Evolutionary conservation across 2,113 vertebrate genomes (phyloP), one percentile per base, ranked within the genome.

Genomic region (Anolis carolinensis): DNA sequence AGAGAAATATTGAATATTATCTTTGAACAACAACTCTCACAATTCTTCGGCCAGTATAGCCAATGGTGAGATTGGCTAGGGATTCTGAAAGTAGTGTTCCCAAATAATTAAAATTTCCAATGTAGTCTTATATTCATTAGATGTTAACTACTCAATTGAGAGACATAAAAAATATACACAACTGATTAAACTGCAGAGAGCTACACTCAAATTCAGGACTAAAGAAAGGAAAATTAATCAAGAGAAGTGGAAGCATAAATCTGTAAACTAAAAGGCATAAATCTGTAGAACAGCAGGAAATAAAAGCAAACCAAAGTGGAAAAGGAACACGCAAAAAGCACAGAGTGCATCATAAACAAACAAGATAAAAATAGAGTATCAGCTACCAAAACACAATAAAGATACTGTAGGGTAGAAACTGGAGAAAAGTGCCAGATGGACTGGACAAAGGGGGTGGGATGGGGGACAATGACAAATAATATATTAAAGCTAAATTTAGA

Each of bases 201-300:
- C 30, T 78, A 70, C 5, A 20, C 79, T 70, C 44, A 50, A 87
- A 52, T 30, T 72, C 21, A 1, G 0, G 82, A 20, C 0, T 79
- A 55, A 4, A 70, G 36, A 91, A 92, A 85, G 68, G 0, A 80
- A 27, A 73, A 75, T 86, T 79, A 82, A 84, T 3, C 20, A 79
- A 89, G 10, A 25, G 71, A 91, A 82, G 1, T 14, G 11, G 1
- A 74, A 34, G 73, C 78, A 30, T 83, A 81, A 32, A 0, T 75
- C 44, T 55, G 65, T 70, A 52, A 11, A 62, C 1, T 30, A 79
- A 74, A 8, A 88, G 89, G 75, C 3, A 23, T 4, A 74, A 55
- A 72, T 39, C 55, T 72, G 23, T 50, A 79, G 87, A 74, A 1
- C 8, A 78, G n/a, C 4, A 80, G 5, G 4, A 82, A 8, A 8